Conservation (phyloP, 1,140 invertebrate genomes). For the Tyrophagus putrescentiae region DNA sequence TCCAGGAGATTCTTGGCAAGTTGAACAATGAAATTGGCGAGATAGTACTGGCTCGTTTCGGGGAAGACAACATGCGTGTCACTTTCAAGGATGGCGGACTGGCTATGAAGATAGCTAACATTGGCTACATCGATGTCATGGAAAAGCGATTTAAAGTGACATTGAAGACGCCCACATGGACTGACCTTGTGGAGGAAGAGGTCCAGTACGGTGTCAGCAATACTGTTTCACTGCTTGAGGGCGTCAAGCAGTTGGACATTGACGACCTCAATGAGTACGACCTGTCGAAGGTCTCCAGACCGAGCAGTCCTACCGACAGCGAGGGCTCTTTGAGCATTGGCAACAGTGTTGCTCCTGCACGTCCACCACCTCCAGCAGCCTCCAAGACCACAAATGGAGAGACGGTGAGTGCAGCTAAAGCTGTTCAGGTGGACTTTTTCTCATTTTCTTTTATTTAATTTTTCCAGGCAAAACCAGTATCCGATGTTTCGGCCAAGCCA, state of each 20-base stretch:
- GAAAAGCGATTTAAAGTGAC: slow-evolving; percentile 46
- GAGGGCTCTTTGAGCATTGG: background rate
- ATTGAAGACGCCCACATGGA: slow-evolving; percentile 72
- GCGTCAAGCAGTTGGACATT: slow-evolving; percentile 19
- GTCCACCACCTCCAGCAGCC: slow-evolving; percentile 20
- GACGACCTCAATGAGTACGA: slow-evolving; percentile 12
- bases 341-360: slow-evolving; percentile 17
- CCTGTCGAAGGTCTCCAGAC: background rate
- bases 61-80: slow-evolving; percentile 72
- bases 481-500: slow-evolving; percentile 3
- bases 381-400: background rate
- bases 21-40: slow-evolving; percentile 56
- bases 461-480: background rate
- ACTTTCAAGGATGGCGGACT: slow-evolving; percentile 71
- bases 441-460: background rate
- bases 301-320: background rate
- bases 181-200: slow-evolving; percentile 58
- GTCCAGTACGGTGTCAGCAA: slow-evolving; percentile 65
- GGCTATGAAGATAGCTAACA: slow-evolving; percentile 54
- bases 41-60: slow-evolving; percentile 70
- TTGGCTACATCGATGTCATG: slow-evolving; percentile 30
- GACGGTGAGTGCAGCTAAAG: background rate
- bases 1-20: slow-evolving; percentile 52
- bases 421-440: background rate
- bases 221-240: slow-evolving; percentile 49